Base-by-base conservation (phyloP, 2,797 vertebrate genomes). In the Ctenosaura bakeri region DNA sequence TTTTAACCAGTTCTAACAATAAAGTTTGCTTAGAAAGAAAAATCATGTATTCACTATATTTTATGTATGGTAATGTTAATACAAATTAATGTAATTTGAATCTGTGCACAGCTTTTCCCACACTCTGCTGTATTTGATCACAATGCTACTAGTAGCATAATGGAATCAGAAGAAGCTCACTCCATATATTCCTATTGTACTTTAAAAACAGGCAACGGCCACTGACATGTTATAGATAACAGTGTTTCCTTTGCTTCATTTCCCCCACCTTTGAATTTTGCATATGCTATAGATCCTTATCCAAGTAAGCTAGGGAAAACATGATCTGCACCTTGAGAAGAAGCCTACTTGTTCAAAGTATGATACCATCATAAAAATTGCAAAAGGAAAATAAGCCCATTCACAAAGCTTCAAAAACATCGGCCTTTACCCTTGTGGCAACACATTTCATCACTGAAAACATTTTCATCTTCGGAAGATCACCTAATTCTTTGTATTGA, bases 361-460 rank as follows among this genome's bases (percentile, higher is more conserved):
- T 88, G 95, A 95, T 92, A 81, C 92, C 89, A 85, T 95, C 94
- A 95, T 93, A 95, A 96, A 96, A 96, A 96, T 90, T 90, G 87
- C 93, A 96, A 82, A 54, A 90, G 50, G 88, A 92, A 93, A 96
- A 90, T 90, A 89, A 93, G 91, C 80, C 64, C 92, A 92, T 94
- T 95, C 91, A 88, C 89, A 73, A 88, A 96, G 90, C 91, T 93
- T 92, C 93, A 91, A 92, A 92, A 93, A 90, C 92, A 92, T 50
- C 24, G 38, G 84, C 88, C 91, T 94, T 94, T 95, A 86, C 54
- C 92, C 92, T 26, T 4, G 83, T 29, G 78, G 91, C 91, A 95
- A 95, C 76, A 88, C 90, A 91, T 92, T 91, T 89, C 91, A 90
- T 94, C 69, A 94, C 91, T 50, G 89, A 95, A 94, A 95, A 94